Conservation (phyloP, 2,113 vertebrate genomes). For the Hippocampus abdominalis region DNA sequence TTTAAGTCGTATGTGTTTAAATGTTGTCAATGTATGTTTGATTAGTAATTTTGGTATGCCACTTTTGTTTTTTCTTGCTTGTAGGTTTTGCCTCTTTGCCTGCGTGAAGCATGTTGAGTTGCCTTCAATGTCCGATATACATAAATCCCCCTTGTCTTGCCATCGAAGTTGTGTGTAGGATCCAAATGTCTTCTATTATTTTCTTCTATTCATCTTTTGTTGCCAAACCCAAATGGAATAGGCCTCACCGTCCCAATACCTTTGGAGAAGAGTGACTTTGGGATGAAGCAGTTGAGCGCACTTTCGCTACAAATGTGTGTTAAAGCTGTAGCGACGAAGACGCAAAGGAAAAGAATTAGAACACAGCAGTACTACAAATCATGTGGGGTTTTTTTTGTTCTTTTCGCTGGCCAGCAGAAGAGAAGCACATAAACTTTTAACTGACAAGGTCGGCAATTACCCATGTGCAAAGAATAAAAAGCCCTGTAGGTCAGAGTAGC, state of each 20-base stretch:
- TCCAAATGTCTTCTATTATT: neutral
- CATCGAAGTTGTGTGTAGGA: no score
- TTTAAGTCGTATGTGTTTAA: no score
- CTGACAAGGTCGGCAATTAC: constrained; percentile 63
- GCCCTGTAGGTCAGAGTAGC: constrained; percentile 37
- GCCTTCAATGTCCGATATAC: no score
- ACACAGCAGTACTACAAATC: constrained; percentile 39
- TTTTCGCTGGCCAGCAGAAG: constrained; percentile 44
- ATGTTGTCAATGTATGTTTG: no score
- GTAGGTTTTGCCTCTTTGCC: no score
- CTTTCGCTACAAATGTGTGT: constrained; percentile 42
- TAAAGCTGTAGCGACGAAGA: neutral
- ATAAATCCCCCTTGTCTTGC: no score
- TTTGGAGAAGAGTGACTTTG: neutral
- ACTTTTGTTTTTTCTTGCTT: no score
- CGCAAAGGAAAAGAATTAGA: constrained; percentile 37
- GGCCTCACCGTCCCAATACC: neutral
- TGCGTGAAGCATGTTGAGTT: no score
- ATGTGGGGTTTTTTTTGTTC: constrained; percentile 15
- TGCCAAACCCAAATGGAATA: neutral
- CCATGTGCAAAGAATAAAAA: constrained; percentile 55
- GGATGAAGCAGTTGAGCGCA: constrained; percentile 11
- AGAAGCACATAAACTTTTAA: constrained; percentile 55
- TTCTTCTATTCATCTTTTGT: neutral
- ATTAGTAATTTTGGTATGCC: no score